Evolutionary conservation across 2,888 invertebrate genomes (phyloP), one percentile per base, ranked within the genome.

Genomic region (Ecdyonurus torrentis): DNA sequence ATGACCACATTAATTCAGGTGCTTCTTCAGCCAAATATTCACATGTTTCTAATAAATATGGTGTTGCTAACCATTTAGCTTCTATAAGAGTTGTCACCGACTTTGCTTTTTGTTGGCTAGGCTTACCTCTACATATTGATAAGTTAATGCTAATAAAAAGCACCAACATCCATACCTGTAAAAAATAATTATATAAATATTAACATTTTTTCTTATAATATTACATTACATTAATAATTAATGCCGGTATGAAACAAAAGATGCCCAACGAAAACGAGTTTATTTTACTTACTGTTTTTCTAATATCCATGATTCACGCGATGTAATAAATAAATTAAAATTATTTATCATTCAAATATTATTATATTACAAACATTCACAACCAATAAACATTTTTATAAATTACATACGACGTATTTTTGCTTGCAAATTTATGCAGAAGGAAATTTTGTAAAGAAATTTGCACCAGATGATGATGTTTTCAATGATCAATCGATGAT

Each of bases 61-160:
- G 96, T 20, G 97, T 95, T 62, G 89, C 84, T 67, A 84, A 81
- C 98, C 98, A 99, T 81, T 96, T 95, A 1, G 97, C 92, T 75
- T 95, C 89, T 52, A 98, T 83, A 63, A 89, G 81, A 24, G 91
- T 89, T 19, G 89, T 89, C 19, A 93, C 90, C 62, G 91, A 87
- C 76, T 91, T 92, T 18, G 83, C 76, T 72, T 84, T 87, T 67
- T 77, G 68, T 61, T 68, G 67, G 25, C 53, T 58, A 18, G 62
- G 58, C 37, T 20, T 20, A 2, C n/a, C 58, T 25, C 55, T n/a
- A 10, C 22, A 37, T 5, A 37, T 15, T 37, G 37, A 37, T 5
- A 37, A 37, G 37, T 5, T 37, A 37, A 5, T 10, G 37, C 37
- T 37, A 37, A 37, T 10, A 10, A 37, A 37, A 15, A 37, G 37